A percentile compares a stretch with the other conserved stretches of the same genome.
Evolutionary conservation across 2,888 invertebrate species (phyloP).

Genomic region (Sminthurinus aureus): DNA sequence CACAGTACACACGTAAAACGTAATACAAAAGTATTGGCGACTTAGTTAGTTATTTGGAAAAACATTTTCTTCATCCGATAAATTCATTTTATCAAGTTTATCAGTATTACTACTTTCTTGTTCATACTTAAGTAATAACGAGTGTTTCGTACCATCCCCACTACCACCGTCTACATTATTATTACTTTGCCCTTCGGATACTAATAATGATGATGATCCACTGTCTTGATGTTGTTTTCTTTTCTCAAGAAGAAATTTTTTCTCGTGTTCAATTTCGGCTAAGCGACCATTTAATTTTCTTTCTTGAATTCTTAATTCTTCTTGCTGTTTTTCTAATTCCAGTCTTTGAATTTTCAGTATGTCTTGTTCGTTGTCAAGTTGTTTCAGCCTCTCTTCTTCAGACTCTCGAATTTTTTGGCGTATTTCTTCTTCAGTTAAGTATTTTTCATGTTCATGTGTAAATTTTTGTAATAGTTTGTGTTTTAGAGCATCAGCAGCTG

Average conservation of each 20-base stretch:
- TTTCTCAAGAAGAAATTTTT: not conserved
- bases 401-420: not conserved
- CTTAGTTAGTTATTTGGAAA: no score
- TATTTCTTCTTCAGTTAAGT: constrained; percentile 58
- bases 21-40: no score
- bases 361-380: not conserved
- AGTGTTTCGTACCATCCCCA: no score
- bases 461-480: constrained; percentile 77
- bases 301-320: not conserved
- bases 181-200: not conserved
- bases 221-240: not conserved
- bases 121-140: no score
- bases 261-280: not conserved
- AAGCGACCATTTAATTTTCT: not conserved
- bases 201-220: not conserved
- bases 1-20: no score
- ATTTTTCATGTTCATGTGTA: constrained; percentile 75
- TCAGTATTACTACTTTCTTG: no score
- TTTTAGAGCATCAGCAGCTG: constrained; percentile 87
- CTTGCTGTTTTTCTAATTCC: not conserved
- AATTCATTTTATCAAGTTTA: no score
- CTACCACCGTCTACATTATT: not conserved
- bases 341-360: not conserved
- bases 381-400: constrained; percentile 1
- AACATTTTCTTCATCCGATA: no score